Conservation (phyloP, 2,113 vertebrate genomes). For the Upupa epops region DNA sequence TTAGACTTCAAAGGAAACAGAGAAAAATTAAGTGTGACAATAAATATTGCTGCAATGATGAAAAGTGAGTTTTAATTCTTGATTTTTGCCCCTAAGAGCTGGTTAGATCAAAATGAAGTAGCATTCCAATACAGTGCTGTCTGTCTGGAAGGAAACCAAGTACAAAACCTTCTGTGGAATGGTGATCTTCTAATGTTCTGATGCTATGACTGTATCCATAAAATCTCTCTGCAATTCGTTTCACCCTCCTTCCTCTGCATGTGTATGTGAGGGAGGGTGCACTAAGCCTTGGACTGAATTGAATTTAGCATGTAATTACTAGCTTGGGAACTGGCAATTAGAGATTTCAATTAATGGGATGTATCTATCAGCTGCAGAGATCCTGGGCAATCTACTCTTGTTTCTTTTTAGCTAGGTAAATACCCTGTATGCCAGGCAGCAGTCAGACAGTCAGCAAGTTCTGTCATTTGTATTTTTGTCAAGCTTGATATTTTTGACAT, state of each 20-base stretch:
- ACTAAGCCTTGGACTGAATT: background rate
- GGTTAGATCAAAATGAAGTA: background rate
- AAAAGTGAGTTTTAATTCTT: background rate
- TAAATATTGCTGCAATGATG: background rate
- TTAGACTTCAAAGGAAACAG: background rate
- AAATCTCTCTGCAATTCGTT: background rate
- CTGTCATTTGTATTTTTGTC: background rate
- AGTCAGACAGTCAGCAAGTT: background rate
- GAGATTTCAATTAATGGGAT: background rate
- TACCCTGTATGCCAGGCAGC: background rate
- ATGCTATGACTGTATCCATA: background rate
- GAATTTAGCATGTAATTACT: conserved; percentile 14
- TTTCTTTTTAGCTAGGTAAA: background rate
- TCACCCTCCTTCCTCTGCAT: fast-evolving
- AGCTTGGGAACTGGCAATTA: background rate
- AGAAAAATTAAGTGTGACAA: background rate
- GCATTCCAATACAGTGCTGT: background rate
- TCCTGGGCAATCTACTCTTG: background rate
- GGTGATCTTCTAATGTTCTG: background rate
- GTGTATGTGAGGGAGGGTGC: background rate
- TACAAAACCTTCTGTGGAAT: background rate
- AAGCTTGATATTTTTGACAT: background rate
- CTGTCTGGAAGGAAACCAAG: background rate
- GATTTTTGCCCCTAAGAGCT: background rate
- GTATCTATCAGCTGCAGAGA: background rate